Evolutionary conservation across 2,888 invertebrate species (phyloP), one percentile per base, ranked within the genome.

Genomic region (Xylophagus ater): DNA sequence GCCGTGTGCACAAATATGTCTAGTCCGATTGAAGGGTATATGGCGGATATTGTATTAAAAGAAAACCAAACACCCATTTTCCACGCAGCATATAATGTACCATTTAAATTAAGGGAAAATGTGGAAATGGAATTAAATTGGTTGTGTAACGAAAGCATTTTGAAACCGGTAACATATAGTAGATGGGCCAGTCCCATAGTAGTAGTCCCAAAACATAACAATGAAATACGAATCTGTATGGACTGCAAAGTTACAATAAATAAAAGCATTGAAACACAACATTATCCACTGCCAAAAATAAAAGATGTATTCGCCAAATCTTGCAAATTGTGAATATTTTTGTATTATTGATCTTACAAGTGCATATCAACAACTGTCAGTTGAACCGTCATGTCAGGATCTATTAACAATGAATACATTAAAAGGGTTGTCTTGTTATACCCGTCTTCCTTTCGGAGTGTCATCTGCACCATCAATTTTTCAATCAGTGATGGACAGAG

Each of bases 301-400:
- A 53, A 54, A 17, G 53, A 56, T 30, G 48, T 58, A 32, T 54
- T 54, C 44, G 47, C 51, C n/a, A 4, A 42, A 44, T 7, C 37
- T 58, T 20, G 40, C 37, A 29, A 48, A 48, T 19, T 50, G 49
- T 18, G 44, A 45, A 35, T 42, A 45, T 41, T 46, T 47, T 32
- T 41, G 39, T 23, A 30, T 41, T 15, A 35, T 49, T 9, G 51
- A 53, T 42, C 41, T 53, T 37, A 30, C 46, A 9, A 47, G 45
- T 19, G 50, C 50, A 3, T 52, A 52, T 21, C 46, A 47, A 34
- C 53, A 53, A 34, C 28, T 54, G 8, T 17, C 23, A 19, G 34
- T 53, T 7, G 44, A 41, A 23, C 31, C 41, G 5, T 53, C 48
- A 13, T 43, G n/a, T n/a, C n/a, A 50, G 33, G 29, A 52, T 40